Percentiles rank a stretch among this genome's conserved stretches.
phyloP scores from a whole-genome alignment of 2,888 invertebrate genomes.

The Brachyptera putata region DNA sequence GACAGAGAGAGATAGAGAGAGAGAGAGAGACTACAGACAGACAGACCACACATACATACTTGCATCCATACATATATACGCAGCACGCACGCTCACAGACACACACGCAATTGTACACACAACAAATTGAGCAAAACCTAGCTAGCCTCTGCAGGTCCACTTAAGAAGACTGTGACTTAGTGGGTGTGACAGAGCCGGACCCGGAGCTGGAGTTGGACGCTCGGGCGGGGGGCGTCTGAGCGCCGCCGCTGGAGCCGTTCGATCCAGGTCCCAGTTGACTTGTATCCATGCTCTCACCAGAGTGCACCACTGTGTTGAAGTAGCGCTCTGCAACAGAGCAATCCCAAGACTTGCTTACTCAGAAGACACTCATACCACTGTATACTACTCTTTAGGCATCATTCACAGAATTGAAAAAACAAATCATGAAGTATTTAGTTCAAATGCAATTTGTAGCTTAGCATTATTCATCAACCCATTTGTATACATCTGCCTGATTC shows the following conservation, averaged over 20 bases:
- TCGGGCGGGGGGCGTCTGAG: constrained; percentile 31
- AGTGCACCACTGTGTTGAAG: constrained; percentile 53
- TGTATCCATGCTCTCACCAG: constrained; percentile 50
- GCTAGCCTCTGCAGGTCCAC: constrained; percentile 23
- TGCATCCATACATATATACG: neutral
- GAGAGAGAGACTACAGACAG: constrained; percentile 8
- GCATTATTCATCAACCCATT: too few species aligned
- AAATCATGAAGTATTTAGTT: too few species aligned
- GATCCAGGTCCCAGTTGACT: constrained; percentile 37
- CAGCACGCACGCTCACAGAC: neutral
- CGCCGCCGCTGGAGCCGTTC: constrained; percentile 30
- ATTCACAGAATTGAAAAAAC: neutral
- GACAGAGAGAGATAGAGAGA: constrained; percentile 10
- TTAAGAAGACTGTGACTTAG: constrained; percentile 34
- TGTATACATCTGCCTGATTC: too few species aligned
- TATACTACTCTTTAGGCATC: neutral
- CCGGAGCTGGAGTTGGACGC: constrained; percentile 29
- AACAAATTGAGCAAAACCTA: constrained; percentile 36
- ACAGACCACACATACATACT: too few species aligned
- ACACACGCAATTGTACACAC: constrained; percentile 21
- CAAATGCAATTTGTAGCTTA: too few species aligned
- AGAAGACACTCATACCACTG: too few species aligned
- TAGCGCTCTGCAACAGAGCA: constrained; percentile 49
- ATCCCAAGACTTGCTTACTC: neutral
- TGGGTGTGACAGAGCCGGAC: constrained; percentile 31